A percentile compares a stretch with the other conserved stretches of the same genome.
phyloP scores from a whole-genome alignment of 2,888 invertebrate species.

The Rotaria socialis region DNA sequence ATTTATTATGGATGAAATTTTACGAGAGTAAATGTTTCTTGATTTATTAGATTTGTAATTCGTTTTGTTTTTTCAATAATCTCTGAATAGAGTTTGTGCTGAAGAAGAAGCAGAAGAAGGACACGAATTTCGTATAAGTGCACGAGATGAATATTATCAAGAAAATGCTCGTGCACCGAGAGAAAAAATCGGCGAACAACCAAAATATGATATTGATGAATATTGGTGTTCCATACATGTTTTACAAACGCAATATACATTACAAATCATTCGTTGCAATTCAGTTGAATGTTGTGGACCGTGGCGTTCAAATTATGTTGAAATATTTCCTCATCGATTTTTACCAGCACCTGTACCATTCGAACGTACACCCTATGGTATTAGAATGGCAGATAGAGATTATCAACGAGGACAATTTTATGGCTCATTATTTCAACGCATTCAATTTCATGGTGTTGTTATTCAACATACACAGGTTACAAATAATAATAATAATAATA shows the following conservation, averaged over 20 bases:
- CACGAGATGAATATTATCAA: conserved; percentile 14
- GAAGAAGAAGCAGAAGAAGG: neutral
- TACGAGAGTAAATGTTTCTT: neutral
- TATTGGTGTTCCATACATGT: conserved; percentile 18
- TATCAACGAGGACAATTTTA: neutral
- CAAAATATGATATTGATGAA: conserved; percentile 5
- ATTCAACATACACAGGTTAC: neutral
- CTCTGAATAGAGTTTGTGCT: neutral
- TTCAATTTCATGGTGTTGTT: conserved; percentile 28
- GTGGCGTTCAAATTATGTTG: neutral
- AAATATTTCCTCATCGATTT: no score
- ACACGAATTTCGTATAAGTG: neutral
- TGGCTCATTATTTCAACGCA: conserved; percentile 13
- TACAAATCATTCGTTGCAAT: conserved; percentile 5
- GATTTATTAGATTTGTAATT: neutral
- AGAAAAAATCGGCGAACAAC: neutral
- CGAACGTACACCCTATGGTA: neutral
- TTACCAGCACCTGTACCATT: neutral
- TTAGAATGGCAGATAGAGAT: neutral
- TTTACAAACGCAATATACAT: conserved; percentile 8
- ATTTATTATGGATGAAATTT: neutral
- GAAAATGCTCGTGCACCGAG: neutral
- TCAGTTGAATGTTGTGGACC: neutral
- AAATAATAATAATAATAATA: neutral
- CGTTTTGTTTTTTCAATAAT: neutral